Base-by-base conservation (phyloP, 1,140 invertebrate genomes). In the Bombus polaris region DNA sequence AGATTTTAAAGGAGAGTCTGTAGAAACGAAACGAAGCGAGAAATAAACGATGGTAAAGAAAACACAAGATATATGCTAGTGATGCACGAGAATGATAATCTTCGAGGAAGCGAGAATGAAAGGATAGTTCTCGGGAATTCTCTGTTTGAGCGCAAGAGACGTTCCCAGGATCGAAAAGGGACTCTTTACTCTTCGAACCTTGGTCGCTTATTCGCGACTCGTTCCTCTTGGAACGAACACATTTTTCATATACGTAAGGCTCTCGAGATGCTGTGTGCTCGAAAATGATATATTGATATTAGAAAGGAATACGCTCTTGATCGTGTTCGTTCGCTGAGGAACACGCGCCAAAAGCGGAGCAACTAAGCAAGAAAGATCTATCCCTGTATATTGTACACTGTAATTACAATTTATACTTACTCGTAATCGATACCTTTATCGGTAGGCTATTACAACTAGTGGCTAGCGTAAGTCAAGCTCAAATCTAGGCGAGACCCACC, bases 381-480 rank as follows among this genome's bases (percentile, higher is more conserved):
- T 90, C 90, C 92, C 87, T 94, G 93, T 94, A 94, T 92, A 94
- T 94, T 95, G 91, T 94, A 94, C 93, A 94, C 88, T 94, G 93
- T 94, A 94, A 94, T 93, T 94, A 94, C 93, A 94, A 94, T 94
- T 94, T 94, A 93, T 94, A 94, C 92, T 94, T 94, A 94, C 92
- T 92, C 91, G 93, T 92, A 93, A 91, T 92, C 91, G 93, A 93
- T 93, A 94, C 89, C 90, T 93, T 93, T 93, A 92, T 93, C 91
- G 89, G 87, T 94, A 94, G 93, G 91, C 85, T 92, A 92, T 92
- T 89, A 92, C 84, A 90, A 91, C 81, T 94, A 94, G 93, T 86
- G 89, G 85, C 76, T 93, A 93, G 89, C 75, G 79, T 93, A 87
- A 94, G 91, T 94, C 91, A 92, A 94, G 94, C 94, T 94, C 94